phyloP scores from a whole-genome alignment of 1,140 invertebrate species.

The Melanaphis sacchari region DNA sequence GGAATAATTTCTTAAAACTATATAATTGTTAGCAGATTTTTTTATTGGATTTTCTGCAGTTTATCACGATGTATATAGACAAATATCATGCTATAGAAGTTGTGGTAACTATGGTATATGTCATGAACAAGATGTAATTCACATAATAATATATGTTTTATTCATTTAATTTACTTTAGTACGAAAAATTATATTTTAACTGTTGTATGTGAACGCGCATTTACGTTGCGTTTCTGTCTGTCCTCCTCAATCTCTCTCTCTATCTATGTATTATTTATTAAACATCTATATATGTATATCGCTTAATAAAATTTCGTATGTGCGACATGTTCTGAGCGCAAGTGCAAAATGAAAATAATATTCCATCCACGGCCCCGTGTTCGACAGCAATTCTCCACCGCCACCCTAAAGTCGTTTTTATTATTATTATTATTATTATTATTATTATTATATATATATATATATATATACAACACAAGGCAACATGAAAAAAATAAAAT shows the following conservation, averaged over 20 bases:
- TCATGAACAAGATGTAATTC: neutral
- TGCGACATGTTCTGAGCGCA: slow-evolving; percentile 15
- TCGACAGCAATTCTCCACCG: slow-evolving; percentile 36
- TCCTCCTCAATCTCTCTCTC: neutral
- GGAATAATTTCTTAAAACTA: neutral
- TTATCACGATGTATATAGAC: neutral
- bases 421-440: slow-evolving; percentile 37
- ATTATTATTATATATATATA: neutral
- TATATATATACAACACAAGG: neutral
- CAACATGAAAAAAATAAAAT: slow-evolving; percentile 23
- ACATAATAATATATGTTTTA: neutral
- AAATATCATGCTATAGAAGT: neutral
- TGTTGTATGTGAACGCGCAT: neutral
- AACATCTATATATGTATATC: neutral
- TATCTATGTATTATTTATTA: neutral
- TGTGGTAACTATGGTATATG: neutral
- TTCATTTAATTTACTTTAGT: neutral
- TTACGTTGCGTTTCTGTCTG: neutral
- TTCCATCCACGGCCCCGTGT: slow-evolving; percentile 43
- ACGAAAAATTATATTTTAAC: neutral
- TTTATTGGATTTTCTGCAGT: neutral
- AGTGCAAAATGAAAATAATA: slow-evolving; percentile 55
- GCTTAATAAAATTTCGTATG: slow-evolving; percentile 47
- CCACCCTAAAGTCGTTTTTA: neutral
- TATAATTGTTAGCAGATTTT: neutral